A percentile compares a stretch with the other conserved stretches of the same genome.
Evolutionary conservation across 1,140 invertebrate species (phyloP).

Genomic region (Bombus turneri): DNA sequence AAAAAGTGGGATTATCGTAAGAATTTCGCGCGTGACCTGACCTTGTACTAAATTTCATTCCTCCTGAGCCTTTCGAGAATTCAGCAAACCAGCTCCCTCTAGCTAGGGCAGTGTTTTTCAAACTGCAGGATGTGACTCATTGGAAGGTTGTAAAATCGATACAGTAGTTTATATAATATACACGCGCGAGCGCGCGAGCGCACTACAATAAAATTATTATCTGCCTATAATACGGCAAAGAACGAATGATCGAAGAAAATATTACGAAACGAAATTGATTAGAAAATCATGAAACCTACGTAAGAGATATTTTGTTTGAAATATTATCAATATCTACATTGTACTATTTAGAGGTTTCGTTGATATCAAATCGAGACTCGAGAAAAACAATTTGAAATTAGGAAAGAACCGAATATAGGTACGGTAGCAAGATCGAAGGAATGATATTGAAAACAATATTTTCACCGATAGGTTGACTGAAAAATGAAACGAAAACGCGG

Average conservation of each 20-base stretch:
- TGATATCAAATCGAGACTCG: no score
- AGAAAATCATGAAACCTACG: no score
- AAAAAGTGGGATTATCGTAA: not conserved
- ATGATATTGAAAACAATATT: no score
- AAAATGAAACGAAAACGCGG: not conserved
- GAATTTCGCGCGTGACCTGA: slow-evolving; percentile 32
- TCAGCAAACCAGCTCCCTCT: slow-evolving; percentile 15
- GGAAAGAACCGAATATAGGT: not conserved
- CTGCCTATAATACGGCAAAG: no score
- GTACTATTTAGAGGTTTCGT: no score
- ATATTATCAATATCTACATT: no score
- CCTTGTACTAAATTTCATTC: slow-evolving; percentile 55
- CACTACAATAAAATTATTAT: not conserved
- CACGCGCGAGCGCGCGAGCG: no score
- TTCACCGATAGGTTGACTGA: no score
- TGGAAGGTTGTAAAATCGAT: not conserved
- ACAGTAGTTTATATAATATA: not conserved
- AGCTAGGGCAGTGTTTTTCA: slow-evolving; percentile 24
- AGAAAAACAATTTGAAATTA: no score
- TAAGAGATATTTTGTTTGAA: no score
- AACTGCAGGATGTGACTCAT: not conserved
- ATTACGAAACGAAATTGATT: no score
- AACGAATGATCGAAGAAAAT: no score
- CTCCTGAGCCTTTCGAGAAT: slow-evolving; percentile 15
- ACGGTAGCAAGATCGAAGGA: not conserved